Percentiles rank a stretch among this genome's conserved stretches.
Conservation (phyloP, 1,140 invertebrate species). For the Ceratosolen solmsi region DNA sequence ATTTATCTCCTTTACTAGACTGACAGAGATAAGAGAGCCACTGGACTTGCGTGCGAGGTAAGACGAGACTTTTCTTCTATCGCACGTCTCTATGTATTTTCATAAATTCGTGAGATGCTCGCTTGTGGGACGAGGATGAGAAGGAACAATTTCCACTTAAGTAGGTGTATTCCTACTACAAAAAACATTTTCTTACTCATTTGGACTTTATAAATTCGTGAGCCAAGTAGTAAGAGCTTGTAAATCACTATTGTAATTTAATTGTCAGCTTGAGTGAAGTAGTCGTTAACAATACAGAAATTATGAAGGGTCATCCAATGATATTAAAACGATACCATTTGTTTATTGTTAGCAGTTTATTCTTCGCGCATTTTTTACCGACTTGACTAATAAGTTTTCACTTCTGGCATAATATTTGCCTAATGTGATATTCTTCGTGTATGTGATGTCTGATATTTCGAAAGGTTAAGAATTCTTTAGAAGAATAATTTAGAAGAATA, state of each 20-base stretch:
- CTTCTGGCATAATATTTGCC: no score
- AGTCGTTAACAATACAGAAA: background rate
- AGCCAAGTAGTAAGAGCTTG: background rate
- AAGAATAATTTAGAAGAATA: no score
- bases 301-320: background rate
- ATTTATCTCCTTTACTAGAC: no score
- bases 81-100: background rate
- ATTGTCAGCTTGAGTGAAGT: background rate
- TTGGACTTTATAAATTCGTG: slow-evolving; percentile 36
- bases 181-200: background rate
- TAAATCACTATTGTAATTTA: slow-evolving; percentile 36
- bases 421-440: no score
- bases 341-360: background rate
- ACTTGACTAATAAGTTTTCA: no score
- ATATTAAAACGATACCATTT: background rate
- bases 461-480: no score
- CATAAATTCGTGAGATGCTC: slow-evolving; percentile 44
- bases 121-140: background rate
- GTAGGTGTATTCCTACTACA: slow-evolving; percentile 20
- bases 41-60: no score
- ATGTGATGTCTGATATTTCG: no score
- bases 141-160: slow-evolving; percentile 8
- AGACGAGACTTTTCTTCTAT: background rate
- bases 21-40: no score
- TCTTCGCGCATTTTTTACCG: no score